Base-by-base conservation (phyloP, 2,113 vertebrate species). In the Cyrtonyx montezumae region DNA sequence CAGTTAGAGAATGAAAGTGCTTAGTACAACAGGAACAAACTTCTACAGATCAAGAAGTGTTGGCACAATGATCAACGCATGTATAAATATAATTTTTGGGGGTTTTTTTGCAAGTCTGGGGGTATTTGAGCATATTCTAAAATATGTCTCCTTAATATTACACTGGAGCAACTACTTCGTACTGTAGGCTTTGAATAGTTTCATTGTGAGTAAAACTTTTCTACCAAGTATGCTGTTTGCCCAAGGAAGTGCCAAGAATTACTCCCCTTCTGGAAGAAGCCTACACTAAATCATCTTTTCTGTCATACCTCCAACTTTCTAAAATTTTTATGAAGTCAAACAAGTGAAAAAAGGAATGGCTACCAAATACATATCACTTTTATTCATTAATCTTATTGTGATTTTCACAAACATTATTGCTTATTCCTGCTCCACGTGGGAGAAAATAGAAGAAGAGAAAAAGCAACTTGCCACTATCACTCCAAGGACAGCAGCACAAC, bases 11-110 rank as follows among this genome's bases (percentile, higher is more conserved):
- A 46, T 7, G n/a, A 59, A 87, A 25, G 4, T 22, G 8, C 32
- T 73, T 45, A 70, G 49, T 9, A 22, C 14, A 66, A 49, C 78
- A 71, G 62, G 18, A 49, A 42, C 32, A 21, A 42, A 69, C 13
- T 42, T 40, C 1, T 15, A 32, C 25, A 63, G 36, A 6, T 21
- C 37, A 59, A 14, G 65, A 84, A 43, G 21, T 0, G 0, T 13
- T 42, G 30, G 13, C 45, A 77, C 2, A 48, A 0, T 1, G 4
- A n/a, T 43, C 0, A 0, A 48, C 6, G 56, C 11, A 2, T 53
- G 15, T 28, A 8, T 51, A 26, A 25, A 49, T 49, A 7, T 51
- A 8, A 37, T 37, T 37, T 37, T 37, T n/a, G n/a, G n/a, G n/a
- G n/a, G n/a, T 37, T 36, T 37, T 61, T 26, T 76, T 30, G 2